phyloP scores from a whole-genome alignment of 2,113 vertebrate species.

The Trochalopteron elliotii region DNA sequence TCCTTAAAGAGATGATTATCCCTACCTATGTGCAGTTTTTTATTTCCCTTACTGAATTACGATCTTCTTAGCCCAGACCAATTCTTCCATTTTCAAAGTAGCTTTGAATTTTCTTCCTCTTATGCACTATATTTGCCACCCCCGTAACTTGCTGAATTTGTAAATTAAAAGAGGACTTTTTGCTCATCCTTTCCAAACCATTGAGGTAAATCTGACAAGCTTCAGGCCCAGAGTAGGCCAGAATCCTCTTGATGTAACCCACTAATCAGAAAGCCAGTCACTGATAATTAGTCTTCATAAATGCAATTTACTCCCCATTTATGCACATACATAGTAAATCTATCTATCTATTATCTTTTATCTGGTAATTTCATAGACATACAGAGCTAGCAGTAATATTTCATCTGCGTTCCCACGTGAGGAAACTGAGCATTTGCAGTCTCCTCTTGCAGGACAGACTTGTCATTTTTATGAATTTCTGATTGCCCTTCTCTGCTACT shows the following conservation, averaged over 20 bases:
- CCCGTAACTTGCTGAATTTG: background rate
- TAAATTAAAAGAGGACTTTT: background rate
- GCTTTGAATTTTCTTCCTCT: background rate
- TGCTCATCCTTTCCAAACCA: background rate
- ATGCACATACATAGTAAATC: background rate
- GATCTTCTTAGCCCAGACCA: background rate
- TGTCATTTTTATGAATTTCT: background rate
- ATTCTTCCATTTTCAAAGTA: background rate
- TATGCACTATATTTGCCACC: background rate
- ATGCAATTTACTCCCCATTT: background rate
- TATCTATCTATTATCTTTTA: background rate
- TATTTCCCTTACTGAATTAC: background rate
- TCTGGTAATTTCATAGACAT: background rate
- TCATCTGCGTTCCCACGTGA: background rate
- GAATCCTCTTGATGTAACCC: background rate
- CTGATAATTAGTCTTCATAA: background rate
- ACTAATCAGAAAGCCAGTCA: background rate
- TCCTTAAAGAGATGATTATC: background rate
- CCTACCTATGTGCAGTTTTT: background rate
- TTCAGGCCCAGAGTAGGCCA: background rate
- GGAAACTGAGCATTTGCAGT: background rate
- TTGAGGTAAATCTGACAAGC: background rate
- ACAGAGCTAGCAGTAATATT: background rate
- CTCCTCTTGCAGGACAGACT: background rate
- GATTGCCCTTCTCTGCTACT: background rate